Base-by-base conservation (phyloP, 2,888 invertebrate species). In the Lobophora halterata region DNA sequence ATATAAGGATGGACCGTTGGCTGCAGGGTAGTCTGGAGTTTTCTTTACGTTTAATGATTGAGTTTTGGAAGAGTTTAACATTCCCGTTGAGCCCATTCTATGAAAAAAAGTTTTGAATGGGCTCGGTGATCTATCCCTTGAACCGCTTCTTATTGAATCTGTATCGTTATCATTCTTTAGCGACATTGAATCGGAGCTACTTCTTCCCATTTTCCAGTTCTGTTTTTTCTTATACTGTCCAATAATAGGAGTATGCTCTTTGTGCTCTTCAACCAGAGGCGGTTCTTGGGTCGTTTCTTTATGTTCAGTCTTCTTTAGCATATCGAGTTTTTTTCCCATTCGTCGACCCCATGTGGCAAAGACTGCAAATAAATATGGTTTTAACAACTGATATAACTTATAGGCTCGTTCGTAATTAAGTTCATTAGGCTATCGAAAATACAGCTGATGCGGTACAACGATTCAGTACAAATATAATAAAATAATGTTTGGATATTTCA, bases 291-390 rank as follows among this genome's bases (percentile, higher is more conserved):
- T 69, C 16, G 80, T 71, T 66, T 92, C 90, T 73, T 91, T 90
- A 23, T 89, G 77, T 34, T 93, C 92, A 33, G 89, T 79, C 55
- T 92, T 90, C 53, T 93, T 91, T 44, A 94, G 86, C 65, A 93
- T 90, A 62, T 94, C 94, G 61, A 94, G 82, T 73, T 93, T 93
- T 57, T 92, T 92, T 50, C 93, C 93, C 93, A 94, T 93, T 50
- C 92, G 90, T 46, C 93, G 91, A 61, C 94, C 93, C 94, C 94
- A 94, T 54, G 92, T 92, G 46, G 92, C 90, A 55, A 90, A 85
- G 65, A 91, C 91, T 91, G 85, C 21, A 54, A 52, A 52, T n/a
- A n/a, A n/a, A n/a, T n/a, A n/a, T n/a, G n/a, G n/a, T n/a, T n/a
- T n/a, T n/a, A n/a, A n/a, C n/a, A n/a, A n/a, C n/a, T n/a, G n/a